Evolutionary conservation across 2,797 vertebrate genomes (phyloP).

Genomic region (Phoebastria nigripes): DNA sequence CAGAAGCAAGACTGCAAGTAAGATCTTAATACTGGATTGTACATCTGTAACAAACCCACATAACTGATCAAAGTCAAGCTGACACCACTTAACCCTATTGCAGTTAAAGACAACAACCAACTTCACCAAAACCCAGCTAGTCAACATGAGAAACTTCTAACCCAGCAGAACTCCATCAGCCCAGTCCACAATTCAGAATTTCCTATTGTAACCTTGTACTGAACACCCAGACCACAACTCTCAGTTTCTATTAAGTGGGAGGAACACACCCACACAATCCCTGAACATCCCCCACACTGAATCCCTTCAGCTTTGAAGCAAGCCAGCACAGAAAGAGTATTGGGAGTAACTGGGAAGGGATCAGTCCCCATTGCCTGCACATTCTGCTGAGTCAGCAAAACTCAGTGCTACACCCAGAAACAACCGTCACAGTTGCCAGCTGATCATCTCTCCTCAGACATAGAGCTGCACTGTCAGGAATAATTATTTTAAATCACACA

Average conservation of each 20-base stretch:
- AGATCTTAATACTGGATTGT: not conserved
- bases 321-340: accelerated
- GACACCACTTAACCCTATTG: not conserved
- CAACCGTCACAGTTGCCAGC: not conserved
- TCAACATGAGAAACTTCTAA: not conserved
- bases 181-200: not conserved
- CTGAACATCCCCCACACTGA: accelerated
- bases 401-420: not conserved
- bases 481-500: not conserved
- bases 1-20: not conserved
- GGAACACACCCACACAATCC: not conserved
- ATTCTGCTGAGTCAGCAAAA: not conserved
- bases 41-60: not conserved
- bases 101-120: not conserved
- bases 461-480: not conserved
- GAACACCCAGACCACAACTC: accelerated
- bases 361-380: not conserved
- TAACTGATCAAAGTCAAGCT: not conserved
- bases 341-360: not conserved
- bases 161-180: not conserved
- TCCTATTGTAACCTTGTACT: not conserved
- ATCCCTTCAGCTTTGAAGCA: not conserved
- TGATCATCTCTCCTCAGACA: not conserved
- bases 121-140: not conserved
- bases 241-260: not conserved